Percentiles rank a stretch among this genome's conserved stretches.
Evolutionary conservation across 2,888 invertebrate genomes (phyloP).

Genomic region (Sympetrum striolatum): DNA sequence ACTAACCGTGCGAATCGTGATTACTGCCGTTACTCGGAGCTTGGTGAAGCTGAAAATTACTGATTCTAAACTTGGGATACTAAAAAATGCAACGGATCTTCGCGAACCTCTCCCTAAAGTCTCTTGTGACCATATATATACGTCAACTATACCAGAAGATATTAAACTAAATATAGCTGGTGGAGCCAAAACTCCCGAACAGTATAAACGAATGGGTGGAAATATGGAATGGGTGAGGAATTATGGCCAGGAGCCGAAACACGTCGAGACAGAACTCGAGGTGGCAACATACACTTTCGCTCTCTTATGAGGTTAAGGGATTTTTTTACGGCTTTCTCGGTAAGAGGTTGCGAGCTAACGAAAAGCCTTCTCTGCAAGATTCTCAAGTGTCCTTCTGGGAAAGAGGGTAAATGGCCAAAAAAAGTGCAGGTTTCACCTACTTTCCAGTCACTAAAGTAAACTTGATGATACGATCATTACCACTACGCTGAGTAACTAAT

Average conservation of each 20-base stretch:
- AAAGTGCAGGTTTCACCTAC: neutral
- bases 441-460: no score
- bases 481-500: no score
- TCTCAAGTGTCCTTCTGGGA: neutral
- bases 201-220: neutral
- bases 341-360: neutral
- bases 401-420: neutral
- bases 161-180: neutral
- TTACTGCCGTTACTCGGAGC: no score
- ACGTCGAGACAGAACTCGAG: neutral
- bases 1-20: no score
- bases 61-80: no score
- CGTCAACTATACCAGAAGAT: neutral
- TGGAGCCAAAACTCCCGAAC: neutral
- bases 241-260: neutral
- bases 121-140: no score
- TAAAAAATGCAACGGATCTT: no score
- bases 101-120: no score
- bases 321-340: neutral
- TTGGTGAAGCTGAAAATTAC: no score
- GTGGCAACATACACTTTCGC: constrained; percentile 18
- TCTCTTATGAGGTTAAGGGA: neutral
- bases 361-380: neutral
- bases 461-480: no score
- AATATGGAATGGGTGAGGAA: neutral